Percentiles rank a stretch among this genome's conserved stretches.
These are phyloP conservation scores for Caenorhabditis latens DNA, from an alignment of 1,140 invertebrate genomes.

Conservation along the genomic window DNA sequence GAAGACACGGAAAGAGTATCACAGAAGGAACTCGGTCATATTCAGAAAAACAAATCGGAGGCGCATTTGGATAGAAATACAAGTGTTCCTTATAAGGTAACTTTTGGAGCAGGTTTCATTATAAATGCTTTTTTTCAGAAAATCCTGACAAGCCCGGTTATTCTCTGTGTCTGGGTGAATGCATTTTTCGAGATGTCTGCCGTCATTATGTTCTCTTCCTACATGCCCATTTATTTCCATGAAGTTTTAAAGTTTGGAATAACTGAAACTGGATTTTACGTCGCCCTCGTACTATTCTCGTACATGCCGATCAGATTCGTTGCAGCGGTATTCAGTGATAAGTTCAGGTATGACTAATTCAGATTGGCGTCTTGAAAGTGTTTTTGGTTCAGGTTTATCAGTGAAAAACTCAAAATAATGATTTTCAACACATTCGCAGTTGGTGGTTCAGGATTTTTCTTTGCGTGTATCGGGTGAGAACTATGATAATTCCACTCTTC, in stretches of 20 bases:
- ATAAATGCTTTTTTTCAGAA: conserved; percentile 9
- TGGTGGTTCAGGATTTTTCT: conserved; percentile 66
- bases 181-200: conserved; percentile 58
- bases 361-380: background rate
- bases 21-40: conserved; percentile 28
- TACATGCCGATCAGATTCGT: conserved; percentile 52
- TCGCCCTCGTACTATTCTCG: conserved; percentile 25
- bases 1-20: conserved; percentile 13
- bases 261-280: conserved; percentile 35
- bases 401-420: conserved; percentile 69
- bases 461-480: conserved; percentile 27
- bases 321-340: conserved; percentile 52
- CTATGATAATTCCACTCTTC: background rate
- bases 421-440: conserved; percentile 72
- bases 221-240: conserved; percentile 58
- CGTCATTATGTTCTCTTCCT: conserved; percentile 46
- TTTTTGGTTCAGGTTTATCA: conserved; percentile 42
- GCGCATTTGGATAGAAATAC: conserved; percentile 49
- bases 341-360: conserved; percentile 30
- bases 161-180: conserved; percentile 50
- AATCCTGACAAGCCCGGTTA: conserved; percentile 40
- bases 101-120: background rate
- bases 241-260: conserved; percentile 46
- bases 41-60: conserved; percentile 55
- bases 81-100: conserved; percentile 47